Conservation (phyloP, 2,797 vertebrate species). For the Dallia pectoralis region DNA sequence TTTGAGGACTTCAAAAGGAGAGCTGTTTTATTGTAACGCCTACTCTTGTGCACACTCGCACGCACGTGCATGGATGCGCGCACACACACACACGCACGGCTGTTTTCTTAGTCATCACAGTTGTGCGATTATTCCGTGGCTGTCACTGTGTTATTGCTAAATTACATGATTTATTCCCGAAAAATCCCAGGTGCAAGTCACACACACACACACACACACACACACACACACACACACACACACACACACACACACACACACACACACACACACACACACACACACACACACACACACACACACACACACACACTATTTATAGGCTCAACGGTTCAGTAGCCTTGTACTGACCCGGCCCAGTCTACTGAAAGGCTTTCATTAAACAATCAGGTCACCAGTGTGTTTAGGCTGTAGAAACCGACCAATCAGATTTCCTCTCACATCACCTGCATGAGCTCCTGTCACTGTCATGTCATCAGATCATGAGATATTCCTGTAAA, state of each 20-base stretch:
- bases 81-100: not conserved
- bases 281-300: too few species aligned
- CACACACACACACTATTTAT: too few species aligned
- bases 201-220: not conserved
- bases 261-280: too few species aligned
- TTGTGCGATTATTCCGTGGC: not conserved
- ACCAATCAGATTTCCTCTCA: not conserved
- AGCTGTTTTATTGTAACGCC: too few species aligned
- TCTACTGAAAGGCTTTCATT: slow-evolving; percentile 22
- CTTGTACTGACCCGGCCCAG: too few species aligned
- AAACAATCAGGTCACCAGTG: slow-evolving; percentile 25
- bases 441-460: not conserved
- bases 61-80: too few species aligned
- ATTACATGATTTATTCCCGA: not conserved
- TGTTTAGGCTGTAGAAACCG: slow-evolving; percentile 28
- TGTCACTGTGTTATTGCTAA: not conserved
- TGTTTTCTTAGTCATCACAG: not conserved
- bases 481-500: slow-evolving; percentile 30
- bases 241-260: too few species aligned
- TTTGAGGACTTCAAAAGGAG: too few species aligned
- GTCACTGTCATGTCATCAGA: slow-evolving; percentile 5
- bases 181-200: slow-evolving; percentile 1
- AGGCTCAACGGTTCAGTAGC: too few species aligned
- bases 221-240: too few species aligned
- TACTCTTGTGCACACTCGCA: too few species aligned